A percentile compares a stretch with the other conserved stretches of the same genome.
These are phyloP conservation scores for Apostichopus leukothele DNA, from an alignment of 53 echinoderm and acorn worm species.

Conservation along the genomic window DNA sequence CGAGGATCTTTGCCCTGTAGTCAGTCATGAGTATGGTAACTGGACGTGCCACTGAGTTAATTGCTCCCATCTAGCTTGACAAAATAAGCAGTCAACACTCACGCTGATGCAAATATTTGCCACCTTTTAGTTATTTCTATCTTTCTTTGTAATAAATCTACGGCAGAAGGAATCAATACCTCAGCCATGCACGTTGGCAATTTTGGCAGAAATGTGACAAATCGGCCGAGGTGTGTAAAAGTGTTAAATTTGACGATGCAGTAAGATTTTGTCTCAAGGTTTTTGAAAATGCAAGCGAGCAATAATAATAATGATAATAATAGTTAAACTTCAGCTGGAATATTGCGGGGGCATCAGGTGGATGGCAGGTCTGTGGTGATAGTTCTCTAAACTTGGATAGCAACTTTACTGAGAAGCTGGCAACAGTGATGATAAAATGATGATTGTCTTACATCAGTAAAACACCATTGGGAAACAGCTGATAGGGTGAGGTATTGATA, in stretches of 20 bases:
- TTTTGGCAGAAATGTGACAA: not conserved
- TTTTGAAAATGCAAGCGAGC: not conserved
- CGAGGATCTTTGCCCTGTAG: not conserved
- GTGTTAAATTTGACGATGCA: not conserved
- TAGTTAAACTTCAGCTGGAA: not conserved
- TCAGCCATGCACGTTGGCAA: not conserved
- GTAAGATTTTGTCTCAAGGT: not conserved
- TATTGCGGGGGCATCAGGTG: not conserved
- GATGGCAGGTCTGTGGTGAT: not conserved
- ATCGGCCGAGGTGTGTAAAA: not conserved
- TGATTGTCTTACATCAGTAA: not conserved
- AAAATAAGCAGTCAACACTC: not conserved
- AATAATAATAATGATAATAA: not conserved
- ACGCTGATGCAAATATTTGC: slow-evolving; percentile 1
- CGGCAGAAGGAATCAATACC: not conserved
- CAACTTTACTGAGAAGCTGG: not conserved
- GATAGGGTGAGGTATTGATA: not conserved
- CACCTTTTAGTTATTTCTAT: not conserved
- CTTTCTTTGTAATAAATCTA: not conserved
- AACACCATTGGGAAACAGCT: not conserved
- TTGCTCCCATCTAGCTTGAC: not conserved
- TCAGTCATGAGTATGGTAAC: not conserved
- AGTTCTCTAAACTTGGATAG: not conserved
- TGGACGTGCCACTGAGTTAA: not conserved
- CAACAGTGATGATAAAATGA: not conserved